These are phyloP conservation scores for Lamproptera curius DNA, from an alignment of 2,888 invertebrate species.

Conservation along the genomic window DNA sequence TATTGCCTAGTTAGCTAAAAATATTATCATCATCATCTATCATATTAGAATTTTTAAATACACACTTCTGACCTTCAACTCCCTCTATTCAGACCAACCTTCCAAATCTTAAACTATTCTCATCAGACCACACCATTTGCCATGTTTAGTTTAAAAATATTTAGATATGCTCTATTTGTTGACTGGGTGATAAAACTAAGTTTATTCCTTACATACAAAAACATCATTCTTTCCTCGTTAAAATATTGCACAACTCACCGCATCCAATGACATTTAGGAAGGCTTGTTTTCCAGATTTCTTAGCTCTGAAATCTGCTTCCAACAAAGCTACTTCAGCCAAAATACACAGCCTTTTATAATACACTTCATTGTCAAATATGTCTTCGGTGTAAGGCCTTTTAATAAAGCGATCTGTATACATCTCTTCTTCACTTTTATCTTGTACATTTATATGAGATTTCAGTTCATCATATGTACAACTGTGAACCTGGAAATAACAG, in stretches of 20 bases:
- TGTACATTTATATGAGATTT: constrained; percentile 45
- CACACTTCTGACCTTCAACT: too few species aligned
- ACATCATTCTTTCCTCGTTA: too few species aligned
- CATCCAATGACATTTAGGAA: constrained; percentile 83
- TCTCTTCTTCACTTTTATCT: constrained; percentile 39
- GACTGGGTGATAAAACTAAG: too few species aligned
- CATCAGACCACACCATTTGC: too few species aligned
- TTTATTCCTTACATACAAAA: too few species aligned
- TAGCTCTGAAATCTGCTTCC: constrained; percentile 80
- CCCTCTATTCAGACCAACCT: too few species aligned
- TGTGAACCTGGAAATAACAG: constrained; percentile 48
- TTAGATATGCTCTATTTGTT: too few species aligned
- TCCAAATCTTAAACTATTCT: too few species aligned
- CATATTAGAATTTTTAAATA: too few species aligned
- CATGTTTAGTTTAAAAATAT: too few species aligned
- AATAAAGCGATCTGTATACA: constrained; percentile 52
- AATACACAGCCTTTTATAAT: constrained; percentile 72
- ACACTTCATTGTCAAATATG: constrained; percentile 62
- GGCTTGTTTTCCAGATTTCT: constrained; percentile 65
- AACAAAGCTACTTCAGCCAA: constrained; percentile 80
- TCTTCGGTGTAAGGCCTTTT: constrained; percentile 29
- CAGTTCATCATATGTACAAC: constrained; percentile 53
- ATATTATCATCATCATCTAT: too few species aligned
- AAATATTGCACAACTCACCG: constrained; percentile 67
- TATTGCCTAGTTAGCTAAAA: too few species aligned